Evolutionary conservation across 2,888 invertebrate genomes (phyloP).

Genomic region (Cerceris rybyensis): DNA sequence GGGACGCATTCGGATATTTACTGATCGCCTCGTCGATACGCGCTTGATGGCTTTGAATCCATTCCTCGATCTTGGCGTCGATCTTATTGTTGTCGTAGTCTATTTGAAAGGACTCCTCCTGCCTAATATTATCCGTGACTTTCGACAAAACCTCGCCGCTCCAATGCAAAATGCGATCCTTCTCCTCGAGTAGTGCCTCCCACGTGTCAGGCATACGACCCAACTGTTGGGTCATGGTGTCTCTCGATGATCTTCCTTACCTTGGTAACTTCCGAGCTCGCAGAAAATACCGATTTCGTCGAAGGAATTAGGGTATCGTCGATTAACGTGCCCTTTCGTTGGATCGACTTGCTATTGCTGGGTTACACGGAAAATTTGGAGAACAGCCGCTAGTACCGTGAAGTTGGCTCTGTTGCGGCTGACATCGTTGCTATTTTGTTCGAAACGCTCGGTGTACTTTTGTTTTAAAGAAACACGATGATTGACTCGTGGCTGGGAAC

Average conservation of each 20-base stretch:
- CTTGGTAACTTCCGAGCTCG: neutral
- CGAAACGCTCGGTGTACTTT: neutral
- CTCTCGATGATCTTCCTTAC: neutral
- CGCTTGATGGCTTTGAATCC: conserved; percentile 57
- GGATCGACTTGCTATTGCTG: neutral
- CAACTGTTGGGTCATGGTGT: conserved; percentile 67
- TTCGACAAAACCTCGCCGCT: conserved; percentile 69
- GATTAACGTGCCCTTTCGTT: neutral
- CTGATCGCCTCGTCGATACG: conserved; percentile 37
- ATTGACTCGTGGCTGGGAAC: neutral
- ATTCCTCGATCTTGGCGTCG: conserved; percentile 64
- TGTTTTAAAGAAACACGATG: neutral
- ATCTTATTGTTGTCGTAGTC: conserved; percentile 65
- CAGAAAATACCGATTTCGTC: neutral
- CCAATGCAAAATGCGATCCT: conserved; percentile 68
- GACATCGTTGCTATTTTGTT: neutral
- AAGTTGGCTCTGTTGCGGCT: neutral
- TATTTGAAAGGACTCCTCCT: conserved; percentile 67
- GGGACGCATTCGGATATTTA: conserved; percentile 35
- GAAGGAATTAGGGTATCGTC: neutral
- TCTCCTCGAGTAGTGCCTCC: conserved; percentile 62
- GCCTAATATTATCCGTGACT: conserved; percentile 66
- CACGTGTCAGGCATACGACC: conserved; percentile 69
- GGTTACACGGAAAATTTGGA: neutral
- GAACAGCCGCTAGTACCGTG: neutral